phyloP scores from a whole-genome alignment of 1,140 invertebrate genomes.

The Nephila pilipes region DNA sequence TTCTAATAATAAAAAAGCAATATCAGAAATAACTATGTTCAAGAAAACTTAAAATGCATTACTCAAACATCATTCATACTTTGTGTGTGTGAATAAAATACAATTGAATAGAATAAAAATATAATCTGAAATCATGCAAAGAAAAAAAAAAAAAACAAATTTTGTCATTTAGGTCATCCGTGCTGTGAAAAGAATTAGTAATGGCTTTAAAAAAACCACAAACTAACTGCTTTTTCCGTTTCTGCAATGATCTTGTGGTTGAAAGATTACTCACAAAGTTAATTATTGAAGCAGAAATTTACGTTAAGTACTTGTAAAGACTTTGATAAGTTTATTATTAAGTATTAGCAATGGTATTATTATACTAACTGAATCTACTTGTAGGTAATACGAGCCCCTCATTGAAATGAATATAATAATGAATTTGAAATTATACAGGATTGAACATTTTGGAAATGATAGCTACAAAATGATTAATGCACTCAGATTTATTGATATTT shows the following conservation, averaged over 20 bases:
- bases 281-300: too few relatives aligned
- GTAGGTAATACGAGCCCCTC: too few relatives aligned
- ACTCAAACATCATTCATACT: background rate
- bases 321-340: too few relatives aligned
- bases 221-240: background rate
- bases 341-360: too few relatives aligned
- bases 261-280: background rate
- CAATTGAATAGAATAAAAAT: background rate
- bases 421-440: too few relatives aligned
- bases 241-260: background rate
- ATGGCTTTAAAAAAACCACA: background rate
- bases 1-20: background rate
- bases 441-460: too few relatives aligned
- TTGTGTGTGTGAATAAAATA: background rate
- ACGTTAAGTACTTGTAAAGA: too few relatives aligned
- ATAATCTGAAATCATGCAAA: background rate
- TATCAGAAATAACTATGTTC: background rate
- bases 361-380: too few relatives aligned
- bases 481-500: too few relatives aligned
- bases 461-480: too few relatives aligned
- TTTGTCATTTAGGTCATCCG: background rate
- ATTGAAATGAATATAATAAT: too few relatives aligned
- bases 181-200: background rate
- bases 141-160: too few relatives aligned
- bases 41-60: background rate